Conservation (phyloP, 1,140 invertebrate species). For the Euura saliciscinereae region DNA sequence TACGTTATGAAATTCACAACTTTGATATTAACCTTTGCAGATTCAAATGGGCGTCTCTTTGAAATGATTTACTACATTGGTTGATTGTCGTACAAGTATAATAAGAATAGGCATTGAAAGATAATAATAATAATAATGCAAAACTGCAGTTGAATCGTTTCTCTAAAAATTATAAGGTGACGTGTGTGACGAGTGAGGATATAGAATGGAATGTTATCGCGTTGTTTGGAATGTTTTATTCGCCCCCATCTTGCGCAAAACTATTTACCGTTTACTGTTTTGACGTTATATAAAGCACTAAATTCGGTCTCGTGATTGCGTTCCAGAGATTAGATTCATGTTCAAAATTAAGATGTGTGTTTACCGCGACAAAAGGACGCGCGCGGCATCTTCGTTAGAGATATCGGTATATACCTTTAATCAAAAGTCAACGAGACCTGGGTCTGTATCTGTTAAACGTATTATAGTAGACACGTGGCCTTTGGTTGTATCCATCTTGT, state of each 20-base stretch:
- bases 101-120: not conserved
- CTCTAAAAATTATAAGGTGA: not conserved
- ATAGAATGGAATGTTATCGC: slow-evolving; percentile 1
- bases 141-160: not conserved
- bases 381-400: no score
- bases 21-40: not conserved
- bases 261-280: slow-evolving; percentile 6
- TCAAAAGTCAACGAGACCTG: no score
- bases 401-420: no score
- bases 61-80: not conserved
- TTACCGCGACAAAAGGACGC: not conserved
- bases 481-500: no score
- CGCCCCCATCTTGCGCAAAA: not conserved
- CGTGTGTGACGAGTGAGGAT: not conserved
- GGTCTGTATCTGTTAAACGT: no score
- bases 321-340: not conserved
- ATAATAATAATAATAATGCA: not conserved
- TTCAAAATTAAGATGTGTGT: slow-evolving; percentile 1
- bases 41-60: not conserved
- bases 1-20: not conserved
- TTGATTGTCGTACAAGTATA: not conserved
- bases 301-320: slow-evolving; percentile 10
- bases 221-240: not conserved
- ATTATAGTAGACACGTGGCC: no score
- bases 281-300: slow-evolving; percentile 10